Conservation (phyloP, 2,888 invertebrate genomes). For the Drosophila maculinotata region DNA sequence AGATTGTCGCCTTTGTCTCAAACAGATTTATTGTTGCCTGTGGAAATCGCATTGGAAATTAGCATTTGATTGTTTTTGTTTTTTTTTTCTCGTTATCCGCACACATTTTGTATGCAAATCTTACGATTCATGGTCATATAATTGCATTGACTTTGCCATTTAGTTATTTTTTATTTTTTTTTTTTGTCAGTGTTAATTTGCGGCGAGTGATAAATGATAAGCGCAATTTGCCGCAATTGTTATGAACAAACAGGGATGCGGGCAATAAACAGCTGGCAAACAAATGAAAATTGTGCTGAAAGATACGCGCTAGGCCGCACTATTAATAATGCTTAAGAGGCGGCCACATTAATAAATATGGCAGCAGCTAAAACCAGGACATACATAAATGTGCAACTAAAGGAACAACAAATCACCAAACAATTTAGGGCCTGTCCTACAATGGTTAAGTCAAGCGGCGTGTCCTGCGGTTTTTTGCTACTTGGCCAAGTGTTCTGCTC, state of each 20-base stretch:
- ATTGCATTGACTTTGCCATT: conserved; percentile 54
- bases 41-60: conserved; percentile 70
- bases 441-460: conserved; percentile 33
- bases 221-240: conserved; percentile 54
- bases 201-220: conserved; percentile 68
- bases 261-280: conserved; percentile 4
- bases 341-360: conserved; percentile 67
- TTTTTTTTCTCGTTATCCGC: conserved; percentile 21
- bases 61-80: conserved; percentile 60
- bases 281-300: conserved; percentile 43
- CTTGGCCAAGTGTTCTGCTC: too few relatives aligned
- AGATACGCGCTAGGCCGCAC: conserved; percentile 49
- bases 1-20: conserved; percentile 64
- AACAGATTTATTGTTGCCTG: conserved; percentile 40
- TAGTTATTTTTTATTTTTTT: conserved; percentile 23
- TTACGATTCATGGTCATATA: conserved; percentile 57
- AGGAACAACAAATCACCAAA: conserved; percentile 62
- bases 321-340: conserved; percentile 75
- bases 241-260: conserved; percentile 31
- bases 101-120: conserved; percentile 49
- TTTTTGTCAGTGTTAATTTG: conserved; percentile 20
- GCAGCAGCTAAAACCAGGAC: conserved; percentile 48
- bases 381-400: conserved; percentile 68
- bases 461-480: conserved; percentile 33
- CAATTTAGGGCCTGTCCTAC: conserved; percentile 30